Evolutionary conservation across 2,888 invertebrate genomes (phyloP), one percentile per base, ranked within the genome.

Genomic region (Caenorhabditis angaria): DNA sequence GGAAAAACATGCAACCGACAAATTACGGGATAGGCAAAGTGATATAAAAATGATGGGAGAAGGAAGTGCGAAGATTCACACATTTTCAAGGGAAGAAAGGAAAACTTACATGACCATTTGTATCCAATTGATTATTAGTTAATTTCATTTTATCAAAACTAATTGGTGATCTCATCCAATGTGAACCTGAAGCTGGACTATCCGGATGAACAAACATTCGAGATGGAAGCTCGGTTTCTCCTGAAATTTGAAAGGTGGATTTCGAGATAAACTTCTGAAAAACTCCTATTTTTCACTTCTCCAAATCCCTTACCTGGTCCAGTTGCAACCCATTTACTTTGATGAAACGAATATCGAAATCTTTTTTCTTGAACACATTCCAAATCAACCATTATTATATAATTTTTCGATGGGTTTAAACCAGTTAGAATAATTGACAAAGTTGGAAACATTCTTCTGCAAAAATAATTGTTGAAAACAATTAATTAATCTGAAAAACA

Each of bases 111-210:
- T 95, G 94, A 88, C 95, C 95, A 88, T 94, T 93, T 88, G 94
- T 94, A 89, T 95, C 95, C 93, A 96, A 93, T 90, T 96, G 95
- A 89, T 97, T 97, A 90, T 97, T 97, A 88, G 97, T 97, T 85
- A 97, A 91, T 90, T 97, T 97, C 89, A 97, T 94, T 90, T 97
- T 97, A 90, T 97, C 97, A 90, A 97, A 97, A 85, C 95, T 94
- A 87, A 97, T 82, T 90, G 91, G 76, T 90, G 96, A 95, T 90
- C 96, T 95, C 88, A 93, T 91, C 85, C 97, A 92, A 89, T 95
- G 95, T 88, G 95, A 94, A 59, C 95, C 95, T 81, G 93, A 93
- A 89, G 93, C 95, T 71, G 97, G 96, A 69, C 94, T 94, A 90
- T 97, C 97, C 32, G 95, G 95, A 90, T 97, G 97, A 66, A 94